phyloP scores from a whole-genome alignment of 1,140 invertebrate genomes.

The Triops longicaudatus region DNA sequence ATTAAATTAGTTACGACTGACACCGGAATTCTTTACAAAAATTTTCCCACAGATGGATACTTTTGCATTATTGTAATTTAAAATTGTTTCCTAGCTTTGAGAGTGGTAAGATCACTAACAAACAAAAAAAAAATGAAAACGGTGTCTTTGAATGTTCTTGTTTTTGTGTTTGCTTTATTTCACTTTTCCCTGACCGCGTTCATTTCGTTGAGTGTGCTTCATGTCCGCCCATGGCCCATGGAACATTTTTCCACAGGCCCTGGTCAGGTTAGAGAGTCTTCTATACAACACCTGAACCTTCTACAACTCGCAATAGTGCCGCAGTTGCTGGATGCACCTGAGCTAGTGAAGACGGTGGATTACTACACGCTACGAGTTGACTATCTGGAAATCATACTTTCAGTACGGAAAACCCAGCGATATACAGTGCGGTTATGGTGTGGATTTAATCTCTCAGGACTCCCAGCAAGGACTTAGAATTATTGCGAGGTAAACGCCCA shows the following conservation, averaged over 20 bases:
- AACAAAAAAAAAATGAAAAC: neutral
- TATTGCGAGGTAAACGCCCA: slow-evolving; percentile 1
- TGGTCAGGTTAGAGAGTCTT: neutral
- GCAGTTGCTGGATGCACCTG: neutral
- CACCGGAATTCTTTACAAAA: too few species aligned
- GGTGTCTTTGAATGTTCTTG: neutral
- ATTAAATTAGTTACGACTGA: too few species aligned
- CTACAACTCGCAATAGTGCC: neutral
- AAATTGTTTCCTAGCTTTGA: neutral
- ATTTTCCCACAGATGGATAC: too few species aligned
- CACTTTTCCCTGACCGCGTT: neutral
- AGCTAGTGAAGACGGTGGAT: neutral
- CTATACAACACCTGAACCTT: neutral
- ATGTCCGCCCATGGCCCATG: neutral
- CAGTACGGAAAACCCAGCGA: neutral
- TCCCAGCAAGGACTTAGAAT: neutral
- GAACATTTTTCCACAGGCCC: too few species aligned
- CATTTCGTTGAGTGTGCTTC: neutral
- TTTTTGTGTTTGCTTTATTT: neutral
- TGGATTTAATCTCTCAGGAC: neutral
- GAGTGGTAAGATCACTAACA: neutral
- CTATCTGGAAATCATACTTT: neutral
- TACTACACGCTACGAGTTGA: neutral
- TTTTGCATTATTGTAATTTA: neutral
- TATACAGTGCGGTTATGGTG: neutral